Evolutionary conservation across 2,797 vertebrate species (phyloP), one percentile per base, ranked within the genome.

Genomic region (Semaprochilodus insignis): DNA sequence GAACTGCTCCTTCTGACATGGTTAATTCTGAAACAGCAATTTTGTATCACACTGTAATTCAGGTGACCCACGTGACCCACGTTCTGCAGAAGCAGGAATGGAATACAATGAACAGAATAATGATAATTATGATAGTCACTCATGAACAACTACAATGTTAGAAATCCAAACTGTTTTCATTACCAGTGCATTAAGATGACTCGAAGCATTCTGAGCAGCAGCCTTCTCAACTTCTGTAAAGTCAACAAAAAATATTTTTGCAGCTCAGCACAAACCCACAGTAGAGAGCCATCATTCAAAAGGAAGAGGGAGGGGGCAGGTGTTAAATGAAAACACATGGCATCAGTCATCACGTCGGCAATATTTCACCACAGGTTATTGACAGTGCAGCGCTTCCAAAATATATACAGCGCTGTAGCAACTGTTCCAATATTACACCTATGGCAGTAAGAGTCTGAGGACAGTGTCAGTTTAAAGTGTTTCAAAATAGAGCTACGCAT

Each of bases 361-460:
- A 69, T 69, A 78, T 19, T 55, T 69, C 63, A 78, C 51, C 63
- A 15, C 27, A 55, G 51, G 51, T 76, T 62, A 76, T 48, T 69
- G 77, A 69, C 77, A 77, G 16, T n/a, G 19, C 25, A 11, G 40
- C 2, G 17, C 57, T 78, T 52, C 51, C 51, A 69, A 55, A 69
- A 31, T 23, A 69, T 23, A 78, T 40, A 55, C 48, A 21, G 63
- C 17, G 7, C 76, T 36, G 51, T 62, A 17, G 54, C 27, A 62
- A 44, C 57, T 44, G 16, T 76, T 76, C 55, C 57, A 27, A 14
- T 69, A 69, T 67, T 57, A 67, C 11, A 66, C 52, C 23, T 77
- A 27, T 3, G 25, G 44, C 21, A 69, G 34, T 25, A 48, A 76
- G 57, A 34, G 40, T 16, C 19, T 16, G 2, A 19, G 31, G 27